Percentiles rank a stretch among this genome's conserved stretches.
Evolutionary conservation across 2,113 vertebrate genomes (phyloP).

Genomic region (Uria lomvia): DNA sequence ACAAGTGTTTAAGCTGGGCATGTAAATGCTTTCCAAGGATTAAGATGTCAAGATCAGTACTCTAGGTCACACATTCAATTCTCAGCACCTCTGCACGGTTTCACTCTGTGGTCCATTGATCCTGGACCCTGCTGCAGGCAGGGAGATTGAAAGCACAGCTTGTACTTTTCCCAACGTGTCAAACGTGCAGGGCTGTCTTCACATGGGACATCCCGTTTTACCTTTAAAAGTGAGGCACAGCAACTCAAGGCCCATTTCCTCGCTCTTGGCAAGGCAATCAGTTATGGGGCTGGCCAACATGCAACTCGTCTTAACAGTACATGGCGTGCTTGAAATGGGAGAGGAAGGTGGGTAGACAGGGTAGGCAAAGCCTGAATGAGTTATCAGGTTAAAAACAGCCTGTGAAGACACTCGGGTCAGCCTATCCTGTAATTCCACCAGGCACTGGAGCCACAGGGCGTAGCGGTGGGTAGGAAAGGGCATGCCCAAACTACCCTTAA

Average conservation of each 20-base stretch:
- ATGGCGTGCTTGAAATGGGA: background rate
- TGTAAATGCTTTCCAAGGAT: background rate
- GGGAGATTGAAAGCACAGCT: constrained; percentile 68
- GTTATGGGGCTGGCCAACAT: background rate
- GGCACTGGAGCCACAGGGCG: background rate
- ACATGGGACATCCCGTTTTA: background rate
- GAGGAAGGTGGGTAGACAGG: background rate
- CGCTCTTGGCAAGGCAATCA: background rate
- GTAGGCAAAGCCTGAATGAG: background rate
- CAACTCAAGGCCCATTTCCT: background rate
- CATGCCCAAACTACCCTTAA: too few relatives aligned
- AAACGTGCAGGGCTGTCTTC: background rate
- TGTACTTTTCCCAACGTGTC: constrained; percentile 67
- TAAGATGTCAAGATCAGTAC: background rate
- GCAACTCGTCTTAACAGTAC: background rate
- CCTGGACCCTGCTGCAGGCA: constrained; percentile 76
- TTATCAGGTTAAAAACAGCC: background rate
- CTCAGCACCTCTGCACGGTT: constrained; percentile 42
- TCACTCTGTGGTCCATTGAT: constrained; percentile 76
- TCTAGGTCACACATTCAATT: background rate
- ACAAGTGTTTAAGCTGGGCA: background rate
- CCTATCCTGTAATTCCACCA: background rate
- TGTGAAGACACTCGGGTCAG: background rate
- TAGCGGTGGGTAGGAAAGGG: background rate
- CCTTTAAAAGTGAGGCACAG: background rate